A percentile compares a stretch with the other conserved stretches of the same genome.
phyloP scores from a whole-genome alignment of 2,113 vertebrate species.

The Narcine bancroftii region DNA sequence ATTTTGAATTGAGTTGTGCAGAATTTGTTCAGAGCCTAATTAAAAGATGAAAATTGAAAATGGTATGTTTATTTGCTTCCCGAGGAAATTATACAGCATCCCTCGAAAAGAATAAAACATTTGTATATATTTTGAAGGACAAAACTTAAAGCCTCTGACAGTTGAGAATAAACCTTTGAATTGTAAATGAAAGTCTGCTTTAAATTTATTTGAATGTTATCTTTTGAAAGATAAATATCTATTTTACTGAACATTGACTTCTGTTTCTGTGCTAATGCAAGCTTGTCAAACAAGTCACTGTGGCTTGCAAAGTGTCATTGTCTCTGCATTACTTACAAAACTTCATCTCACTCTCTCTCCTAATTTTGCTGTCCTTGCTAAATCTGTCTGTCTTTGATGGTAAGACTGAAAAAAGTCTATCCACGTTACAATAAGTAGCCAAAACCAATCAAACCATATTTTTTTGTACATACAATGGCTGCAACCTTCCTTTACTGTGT shows the following conservation, averaged over 20 bases:
- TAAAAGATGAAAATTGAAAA: neutral
- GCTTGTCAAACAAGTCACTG: slow-evolving; percentile 43
- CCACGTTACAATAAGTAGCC: slow-evolving; percentile 75
- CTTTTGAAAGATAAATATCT: slow-evolving; percentile 23
- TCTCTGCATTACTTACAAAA: slow-evolving; percentile 59
- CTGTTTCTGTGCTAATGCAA: slow-evolving; percentile 35
- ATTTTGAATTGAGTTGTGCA: neutral
- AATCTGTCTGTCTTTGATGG: slow-evolving; percentile 82
- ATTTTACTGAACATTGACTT: slow-evolving; percentile 21
- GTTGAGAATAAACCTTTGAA: neutral
- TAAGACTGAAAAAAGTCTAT: slow-evolving; percentile 86
- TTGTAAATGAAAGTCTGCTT: neutral
- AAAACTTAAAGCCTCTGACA: neutral
- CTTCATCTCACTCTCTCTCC: slow-evolving; percentile 72
- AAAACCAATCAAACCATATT: slow-evolving; percentile 19
- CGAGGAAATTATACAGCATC: neutral
- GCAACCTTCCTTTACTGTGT: slow-evolving; percentile 60
- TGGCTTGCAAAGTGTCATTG: slow-evolving; percentile 62
- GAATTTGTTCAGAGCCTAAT: neutral
- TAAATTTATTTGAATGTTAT: slow-evolving; percentile 4
- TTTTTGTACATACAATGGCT: slow-evolving; percentile 36
- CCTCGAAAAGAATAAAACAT: neutral
- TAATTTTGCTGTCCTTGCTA: slow-evolving; percentile 72
- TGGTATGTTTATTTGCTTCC: neutral
- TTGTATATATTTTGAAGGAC: neutral